Conservation (phyloP, 2,113 vertebrate genomes). For the Bufo gargarizans region DNA sequence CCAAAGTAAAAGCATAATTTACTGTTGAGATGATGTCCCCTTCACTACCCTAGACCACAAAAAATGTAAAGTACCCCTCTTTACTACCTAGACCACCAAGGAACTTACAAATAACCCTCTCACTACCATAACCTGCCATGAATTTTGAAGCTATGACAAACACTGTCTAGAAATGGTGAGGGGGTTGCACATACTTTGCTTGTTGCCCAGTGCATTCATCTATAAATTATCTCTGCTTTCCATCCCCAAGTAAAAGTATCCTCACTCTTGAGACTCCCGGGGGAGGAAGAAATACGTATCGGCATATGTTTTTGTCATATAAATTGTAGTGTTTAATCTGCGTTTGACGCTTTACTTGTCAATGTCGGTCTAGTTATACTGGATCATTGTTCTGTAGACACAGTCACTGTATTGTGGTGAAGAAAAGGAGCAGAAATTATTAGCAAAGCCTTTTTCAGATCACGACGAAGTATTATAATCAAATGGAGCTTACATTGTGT, state of each 20-base stretch:
- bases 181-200: neutral
- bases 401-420: neutral
- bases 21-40: too few species aligned
- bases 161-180: neutral
- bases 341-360: slow-evolving; percentile 21
- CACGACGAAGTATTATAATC: neutral
- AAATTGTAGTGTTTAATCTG: neutral
- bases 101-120: too few species aligned
- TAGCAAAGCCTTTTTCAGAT: neutral
- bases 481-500: slow-evolving; percentile 11
- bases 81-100: too few species aligned
- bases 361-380: neutral
- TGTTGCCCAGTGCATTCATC: neutral
- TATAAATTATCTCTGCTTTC: neutral
- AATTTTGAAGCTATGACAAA: neutral
- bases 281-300: neutral
- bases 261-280: neutral
- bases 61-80: too few species aligned
- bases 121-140: too few species aligned
- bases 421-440: neutral
- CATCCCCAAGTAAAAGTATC: neutral
- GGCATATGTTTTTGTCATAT: neutral
- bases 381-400: neutral
- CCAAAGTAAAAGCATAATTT: too few species aligned
- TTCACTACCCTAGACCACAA: too few species aligned